Evolutionary conservation across 2,797 vertebrate genomes (phyloP), one percentile per base, ranked within the genome.

Genomic region (Morus bassanus): DNA sequence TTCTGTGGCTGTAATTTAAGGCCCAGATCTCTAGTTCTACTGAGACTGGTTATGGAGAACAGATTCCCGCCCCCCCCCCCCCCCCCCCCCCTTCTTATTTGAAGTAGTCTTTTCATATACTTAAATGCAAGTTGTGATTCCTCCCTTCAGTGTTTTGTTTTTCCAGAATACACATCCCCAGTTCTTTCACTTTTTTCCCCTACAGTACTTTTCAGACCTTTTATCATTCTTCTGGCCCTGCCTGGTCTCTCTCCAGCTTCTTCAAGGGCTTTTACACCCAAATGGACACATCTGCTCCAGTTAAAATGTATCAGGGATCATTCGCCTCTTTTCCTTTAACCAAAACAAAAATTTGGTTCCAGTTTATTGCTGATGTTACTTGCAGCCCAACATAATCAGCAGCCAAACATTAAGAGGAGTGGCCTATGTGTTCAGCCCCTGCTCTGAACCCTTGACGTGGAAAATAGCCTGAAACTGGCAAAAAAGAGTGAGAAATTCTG

Each of bases 301-400:
- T 48, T 64, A 80, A 48, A 68, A 84, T 21, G 51, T 45, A 24
- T 4, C 73, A 80, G 33, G 73, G 60, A 54, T 91, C 64, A 61
- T 51, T 84, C 51, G 35, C 30, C n/a, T 63, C 37, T 80, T 54
- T n/a, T 50, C 21, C 43, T n/a, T 70, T n/a, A 70, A 46, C 27
- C 43, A 81, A 59, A 96, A 69, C 50, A 83, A 56, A 96, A 74
- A 9, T 60, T 81, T 77, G 24, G 8, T 51, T 89, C 65, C 53
- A 80, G 39, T 69, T 92, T 65, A 39, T 54, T 84, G 35, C 70
- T 92, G 83, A 37, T 48, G 22, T 83, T 64, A 56, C 28, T 74
- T 61, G 15, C 31, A 60, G 72, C 31, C 50, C 61, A 33, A 41
- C 13, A 33, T 2, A 70, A 61, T 12, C 72, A 85, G 23, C 56